Percentiles rank a stretch among this genome's conserved stretches.
phyloP scores from a whole-genome alignment of 2,113 vertebrate genomes.

The Sinocyclocheilus maitianheensis region DNA sequence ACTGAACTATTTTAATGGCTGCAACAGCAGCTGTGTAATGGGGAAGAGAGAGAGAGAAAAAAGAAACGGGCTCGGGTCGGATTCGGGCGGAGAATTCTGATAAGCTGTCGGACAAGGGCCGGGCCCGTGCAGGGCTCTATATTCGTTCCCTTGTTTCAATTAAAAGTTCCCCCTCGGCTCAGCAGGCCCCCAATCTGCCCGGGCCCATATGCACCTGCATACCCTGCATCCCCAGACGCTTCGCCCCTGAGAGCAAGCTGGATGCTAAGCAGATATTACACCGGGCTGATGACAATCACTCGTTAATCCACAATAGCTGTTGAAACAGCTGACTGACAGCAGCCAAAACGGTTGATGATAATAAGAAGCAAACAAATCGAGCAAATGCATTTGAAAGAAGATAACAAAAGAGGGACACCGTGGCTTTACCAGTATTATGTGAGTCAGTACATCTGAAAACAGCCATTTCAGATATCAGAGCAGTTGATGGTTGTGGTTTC shows the following conservation, averaged over 20 bases:
- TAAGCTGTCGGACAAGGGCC: too few relatives aligned
- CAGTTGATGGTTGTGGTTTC: neutral
- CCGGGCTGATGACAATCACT: constrained; percentile 21
- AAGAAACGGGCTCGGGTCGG: too few relatives aligned
- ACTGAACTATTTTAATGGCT: too few relatives aligned
- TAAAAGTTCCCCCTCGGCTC: too few relatives aligned
- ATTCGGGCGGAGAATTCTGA: too few relatives aligned
- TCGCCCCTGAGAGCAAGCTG: neutral
- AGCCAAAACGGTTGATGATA: neutral
- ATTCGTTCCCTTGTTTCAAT: too few relatives aligned
- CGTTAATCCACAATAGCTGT: constrained; percentile 37
- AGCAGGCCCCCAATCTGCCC: too few relatives aligned
- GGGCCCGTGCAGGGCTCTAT: too few relatives aligned
- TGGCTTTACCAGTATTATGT: neutral
- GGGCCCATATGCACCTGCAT: too few relatives aligned
- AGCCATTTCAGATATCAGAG: neutral
- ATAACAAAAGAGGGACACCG: neutral
- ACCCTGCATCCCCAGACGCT: too few relatives aligned
- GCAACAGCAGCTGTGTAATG: too few relatives aligned
- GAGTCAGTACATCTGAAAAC: constrained; percentile 17
- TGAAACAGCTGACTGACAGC: constrained; percentile 47
- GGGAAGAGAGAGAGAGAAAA: too few relatives aligned
- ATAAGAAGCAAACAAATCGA: constrained; percentile 39
- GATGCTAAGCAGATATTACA: constrained; percentile 7
- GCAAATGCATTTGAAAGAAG: constrained; percentile 8